Base-by-base conservation (phyloP, 92 coral and sea anemone genomes). In the Porites divaricata region DNA sequence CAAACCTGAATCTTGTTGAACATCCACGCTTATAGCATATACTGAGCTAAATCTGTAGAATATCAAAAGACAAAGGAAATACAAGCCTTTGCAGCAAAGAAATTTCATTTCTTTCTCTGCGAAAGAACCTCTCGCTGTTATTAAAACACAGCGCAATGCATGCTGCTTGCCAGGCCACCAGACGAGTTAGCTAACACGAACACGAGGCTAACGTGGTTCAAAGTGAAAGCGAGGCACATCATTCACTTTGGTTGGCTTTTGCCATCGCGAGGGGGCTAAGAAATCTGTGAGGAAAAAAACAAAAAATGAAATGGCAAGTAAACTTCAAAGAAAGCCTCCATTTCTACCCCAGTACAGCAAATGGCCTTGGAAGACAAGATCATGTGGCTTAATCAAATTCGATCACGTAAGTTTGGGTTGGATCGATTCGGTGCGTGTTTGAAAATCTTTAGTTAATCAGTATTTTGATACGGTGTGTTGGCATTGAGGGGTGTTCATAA, bases 261-360 rank as follows among this genome's bases (percentile, higher is more conserved):
- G 1, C 70, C 58, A 15, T 45, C 24, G 20, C 48, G 45, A 58
- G 19, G 7, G 21, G 71, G 15, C 12, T 28, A 4, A 16, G 70
- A 8, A 63, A 35, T 35, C 45, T 0, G 45, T 35, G 45, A 35
- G 45, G 45, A 35, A 35, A 35, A 50, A 59, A 72, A 3, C 67
- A 50, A 71, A 82, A 80, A 59, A 82, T 82, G 86, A 71, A 82
- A 82, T 82, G 86, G 72, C 86, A 41, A 82, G 86, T 79, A 82
- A 72, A 82, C 72, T 82, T 28, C 71, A 82, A 62, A 82, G 86
- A 82, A 73, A 71, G 70, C 79, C 78, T 57, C 78, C 57, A 71
- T 72, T 49, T 72, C 66, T 78, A 26, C 26, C 78, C 52, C 69
- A 73, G 72, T 72, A 48, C 50, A 73, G 48, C 73, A 82, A 71